Evolutionary conservation across 1,140 invertebrate species (phyloP).

Genomic region (Diorhabda sublineata): DNA sequence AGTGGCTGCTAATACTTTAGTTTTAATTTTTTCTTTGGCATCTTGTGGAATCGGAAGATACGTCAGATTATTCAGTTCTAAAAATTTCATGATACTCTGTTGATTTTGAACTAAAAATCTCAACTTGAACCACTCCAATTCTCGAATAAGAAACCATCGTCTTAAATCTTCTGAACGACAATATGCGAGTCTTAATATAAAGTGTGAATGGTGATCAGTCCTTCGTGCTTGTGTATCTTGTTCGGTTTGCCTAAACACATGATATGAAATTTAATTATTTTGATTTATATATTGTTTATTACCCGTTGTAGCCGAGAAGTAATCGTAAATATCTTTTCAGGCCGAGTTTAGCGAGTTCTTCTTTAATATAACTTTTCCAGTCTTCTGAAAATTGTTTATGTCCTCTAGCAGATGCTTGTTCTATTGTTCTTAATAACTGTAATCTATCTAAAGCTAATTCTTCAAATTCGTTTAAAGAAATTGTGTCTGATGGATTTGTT

Average conservation of each 20-base stretch:
- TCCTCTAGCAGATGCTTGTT: slow-evolving; percentile 63
- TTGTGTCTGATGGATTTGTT: slow-evolving; percentile 67
- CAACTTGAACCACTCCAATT: slow-evolving; percentile 86
- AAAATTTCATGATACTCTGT: slow-evolving; percentile 65
- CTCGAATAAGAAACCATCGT: slow-evolving; percentile 84
- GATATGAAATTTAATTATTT: not conserved
- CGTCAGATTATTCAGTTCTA: slow-evolving; percentile 61
- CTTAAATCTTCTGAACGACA: slow-evolving; percentile 80
- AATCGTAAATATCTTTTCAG: slow-evolving; percentile 53
- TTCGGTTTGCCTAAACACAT: slow-evolving; percentile 46
- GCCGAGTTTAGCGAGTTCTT: slow-evolving; percentile 67
- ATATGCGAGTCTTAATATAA: slow-evolving; percentile 86
- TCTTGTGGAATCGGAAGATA: slow-evolving; percentile 58
- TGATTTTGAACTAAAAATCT: slow-evolving; percentile 66
- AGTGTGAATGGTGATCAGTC: slow-evolving; percentile 89
- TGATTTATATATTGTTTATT: not conserved
- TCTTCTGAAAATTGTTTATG: slow-evolving; percentile 63
- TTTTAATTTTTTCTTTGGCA: slow-evolving; percentile 56
- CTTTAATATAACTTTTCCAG: slow-evolving; percentile 64
- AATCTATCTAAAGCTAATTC: slow-evolving; percentile 79
- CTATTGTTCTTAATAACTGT: slow-evolving; percentile 71
- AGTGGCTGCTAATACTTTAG: slow-evolving; percentile 30
- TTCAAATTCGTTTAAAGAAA: slow-evolving; percentile 83
- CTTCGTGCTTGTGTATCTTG: slow-evolving; percentile 61
- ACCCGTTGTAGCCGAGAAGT: slow-evolving; percentile 26